Percentiles rank a stretch among this genome's conserved stretches.
These are phyloP conservation scores for Tetramorium simillimum DNA, from an alignment of 1,140 invertebrate genomes.

Conservation along the genomic window DNA sequence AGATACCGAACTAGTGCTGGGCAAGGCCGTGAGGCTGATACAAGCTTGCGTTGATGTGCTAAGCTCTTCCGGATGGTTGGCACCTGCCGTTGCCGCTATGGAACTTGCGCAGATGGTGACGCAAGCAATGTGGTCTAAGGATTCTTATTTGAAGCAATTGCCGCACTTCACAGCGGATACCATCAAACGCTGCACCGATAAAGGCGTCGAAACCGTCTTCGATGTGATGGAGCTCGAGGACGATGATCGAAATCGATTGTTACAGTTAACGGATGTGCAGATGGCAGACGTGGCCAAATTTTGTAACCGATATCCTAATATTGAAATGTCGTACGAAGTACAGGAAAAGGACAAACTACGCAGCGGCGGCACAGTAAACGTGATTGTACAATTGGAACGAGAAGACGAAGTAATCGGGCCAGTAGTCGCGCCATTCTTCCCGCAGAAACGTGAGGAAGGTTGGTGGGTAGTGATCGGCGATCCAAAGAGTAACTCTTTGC, in stretches of 20 bases:
- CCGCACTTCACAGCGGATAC: conserved; percentile 97
- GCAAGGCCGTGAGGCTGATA: conserved; percentile 95
- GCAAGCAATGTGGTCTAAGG: conserved; percentile 99
- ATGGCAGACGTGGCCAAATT: conserved; percentile 99
- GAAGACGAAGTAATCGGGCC: conserved; percentile 99
- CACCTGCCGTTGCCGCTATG: conserved; percentile 99
- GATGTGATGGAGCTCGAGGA: conserved; percentile 99
- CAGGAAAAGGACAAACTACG: conserved; percentile 92
- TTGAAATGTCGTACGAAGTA: conserved; percentile 98
- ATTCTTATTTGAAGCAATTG: conserved; percentile 98
- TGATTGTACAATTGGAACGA: conserved; percentile 96
- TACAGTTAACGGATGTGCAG: conserved; percentile 94
- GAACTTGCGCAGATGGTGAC: conserved; percentile 99
- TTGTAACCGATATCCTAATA: conserved; percentile 99
- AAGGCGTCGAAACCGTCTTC: conserved; percentile 98
- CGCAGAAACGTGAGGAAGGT: conserved; percentile 98
- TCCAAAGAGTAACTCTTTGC: conserved; percentile 95
- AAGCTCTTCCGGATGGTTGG: conserved; percentile 98
- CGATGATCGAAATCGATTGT: conserved; percentile 93
- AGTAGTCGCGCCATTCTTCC: conserved; percentile 99
- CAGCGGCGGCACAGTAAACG: conserved; percentile 93
- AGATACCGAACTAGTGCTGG: conserved; percentile 96
- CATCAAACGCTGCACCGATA: conserved; percentile 96
- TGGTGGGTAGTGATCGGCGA: conserved; percentile 99
- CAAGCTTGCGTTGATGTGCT: conserved; percentile 99